Percentiles rank a stretch among this genome's conserved stretches.
Evolutionary conservation across 2,888 invertebrate genomes (phyloP).

Genomic region (Pollenia griseotomentosa): DNA sequence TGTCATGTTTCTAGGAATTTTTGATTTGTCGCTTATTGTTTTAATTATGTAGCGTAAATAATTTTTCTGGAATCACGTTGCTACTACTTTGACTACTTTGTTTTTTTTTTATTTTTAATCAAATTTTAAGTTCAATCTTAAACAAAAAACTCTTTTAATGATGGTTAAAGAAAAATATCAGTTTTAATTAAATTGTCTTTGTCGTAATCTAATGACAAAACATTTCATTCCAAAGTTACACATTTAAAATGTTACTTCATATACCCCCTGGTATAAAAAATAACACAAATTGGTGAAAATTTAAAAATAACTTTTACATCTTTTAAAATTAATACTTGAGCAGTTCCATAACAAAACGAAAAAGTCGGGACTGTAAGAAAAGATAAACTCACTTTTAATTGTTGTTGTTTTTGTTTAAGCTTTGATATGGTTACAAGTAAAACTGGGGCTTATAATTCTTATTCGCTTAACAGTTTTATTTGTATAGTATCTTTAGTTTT

Average conservation of each 20-base stretch:
- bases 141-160: conserved; percentile 40
- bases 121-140: conserved; percentile 72
- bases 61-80: conserved; percentile 73
- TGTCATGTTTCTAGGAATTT: conserved; percentile 28
- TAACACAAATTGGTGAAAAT: too few relatives aligned
- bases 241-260: background rate
- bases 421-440: too few relatives aligned
- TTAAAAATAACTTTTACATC: too few relatives aligned
- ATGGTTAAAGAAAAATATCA: conserved; percentile 30
- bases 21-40: conserved; percentile 76
- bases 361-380: too few relatives aligned
- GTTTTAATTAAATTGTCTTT: conserved; percentile 61
- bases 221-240: conserved; percentile 15
- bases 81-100: background rate
- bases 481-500: too few relatives aligned
- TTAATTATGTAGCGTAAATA: conserved; percentile 82
- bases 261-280: too few relatives aligned
- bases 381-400: too few relatives aligned
- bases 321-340: too few relatives aligned
- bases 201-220: conserved; percentile 30
- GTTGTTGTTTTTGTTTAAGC: too few relatives aligned
- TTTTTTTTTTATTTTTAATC: conserved; percentile 60
- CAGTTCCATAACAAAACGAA: too few relatives aligned
- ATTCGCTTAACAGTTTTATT: too few relatives aligned
- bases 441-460: too few relatives aligned